Conservation (phyloP, 2,113 vertebrate species). For the Chlamydotis undulata region DNA sequence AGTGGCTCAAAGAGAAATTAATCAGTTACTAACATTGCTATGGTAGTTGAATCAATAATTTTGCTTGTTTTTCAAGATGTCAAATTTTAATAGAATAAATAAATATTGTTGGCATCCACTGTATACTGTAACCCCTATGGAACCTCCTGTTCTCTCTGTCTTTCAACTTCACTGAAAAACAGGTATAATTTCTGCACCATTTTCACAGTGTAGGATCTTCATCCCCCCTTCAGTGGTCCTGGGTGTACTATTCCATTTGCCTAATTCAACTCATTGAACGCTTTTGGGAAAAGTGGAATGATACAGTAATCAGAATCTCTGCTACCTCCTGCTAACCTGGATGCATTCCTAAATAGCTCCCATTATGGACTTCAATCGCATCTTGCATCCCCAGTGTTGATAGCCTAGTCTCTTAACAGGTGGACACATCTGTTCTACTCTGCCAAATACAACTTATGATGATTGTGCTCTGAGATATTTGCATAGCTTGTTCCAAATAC, state of each 20-base stretch:
- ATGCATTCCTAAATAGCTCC: constrained; percentile 62
- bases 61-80: neutral
- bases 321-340: constrained; percentile 59
- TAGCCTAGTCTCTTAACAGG: constrained; percentile 66
- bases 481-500: constrained; percentile 57
- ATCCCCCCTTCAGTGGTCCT: neutral
- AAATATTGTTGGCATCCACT: neutral
- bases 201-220: neutral
- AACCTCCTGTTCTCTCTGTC: neutral
- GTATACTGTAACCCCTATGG: neutral
- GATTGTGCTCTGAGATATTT: constrained; percentile 69
- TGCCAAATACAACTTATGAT: constrained; percentile 64
- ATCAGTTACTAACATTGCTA: neutral
- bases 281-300: constrained; percentile 24
- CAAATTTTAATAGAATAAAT: constrained; percentile 35
- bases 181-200: neutral
- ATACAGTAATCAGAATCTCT: constrained; percentile 39
- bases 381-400: constrained; percentile 51
- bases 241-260: neutral
- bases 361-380: constrained; percentile 40
- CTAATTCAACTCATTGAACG: constrained; percentile 18
- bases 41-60: neutral
- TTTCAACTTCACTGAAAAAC: neutral
- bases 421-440: constrained; percentile 74
- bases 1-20: neutral